Conservation (phyloP, 2,888 invertebrate genomes). For the Palloptera scutellata region DNA sequence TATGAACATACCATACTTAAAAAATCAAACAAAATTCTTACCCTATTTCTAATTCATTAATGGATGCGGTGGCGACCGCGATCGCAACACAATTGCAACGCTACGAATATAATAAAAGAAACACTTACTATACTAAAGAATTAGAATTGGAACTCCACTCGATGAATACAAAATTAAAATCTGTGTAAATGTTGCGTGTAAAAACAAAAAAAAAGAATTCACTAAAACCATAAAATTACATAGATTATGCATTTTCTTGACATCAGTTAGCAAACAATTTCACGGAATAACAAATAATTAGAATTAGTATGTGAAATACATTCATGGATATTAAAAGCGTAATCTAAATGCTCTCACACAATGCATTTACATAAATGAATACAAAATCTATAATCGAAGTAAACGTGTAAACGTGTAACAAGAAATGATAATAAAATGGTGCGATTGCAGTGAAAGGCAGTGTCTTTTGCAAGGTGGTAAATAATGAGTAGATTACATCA, state of each 20-base stretch:
- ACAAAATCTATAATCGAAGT: not conserved
- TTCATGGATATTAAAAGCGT: too few relatives aligned
- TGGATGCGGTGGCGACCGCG: not conserved
- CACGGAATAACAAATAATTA: too few relatives aligned
- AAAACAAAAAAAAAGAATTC: not conserved
- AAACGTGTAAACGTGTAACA: conserved; percentile 5
- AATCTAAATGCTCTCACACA: too few relatives aligned
- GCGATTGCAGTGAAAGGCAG: too few relatives aligned
- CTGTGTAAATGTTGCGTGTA: not conserved
- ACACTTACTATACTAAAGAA: not conserved
- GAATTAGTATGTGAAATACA: too few relatives aligned
- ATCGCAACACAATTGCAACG: too few relatives aligned
- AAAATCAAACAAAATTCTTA: conserved; percentile 36
- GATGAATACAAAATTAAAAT: too few relatives aligned
- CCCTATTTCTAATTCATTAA: conserved; percentile 36
- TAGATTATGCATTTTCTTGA: not conserved
- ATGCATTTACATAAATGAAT: conserved; percentile 13
- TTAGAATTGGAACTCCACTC: not conserved
- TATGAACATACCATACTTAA: too few relatives aligned
- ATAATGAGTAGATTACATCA: too few relatives aligned
- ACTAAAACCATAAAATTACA: conserved; percentile 14
- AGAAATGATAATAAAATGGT: not conserved
- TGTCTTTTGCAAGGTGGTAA: too few relatives aligned
- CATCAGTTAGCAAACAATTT: too few relatives aligned
- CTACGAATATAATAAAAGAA: too few relatives aligned